Conservation (phyloP, 2,888 invertebrate species). For the Drosophila acutilabella region DNA sequence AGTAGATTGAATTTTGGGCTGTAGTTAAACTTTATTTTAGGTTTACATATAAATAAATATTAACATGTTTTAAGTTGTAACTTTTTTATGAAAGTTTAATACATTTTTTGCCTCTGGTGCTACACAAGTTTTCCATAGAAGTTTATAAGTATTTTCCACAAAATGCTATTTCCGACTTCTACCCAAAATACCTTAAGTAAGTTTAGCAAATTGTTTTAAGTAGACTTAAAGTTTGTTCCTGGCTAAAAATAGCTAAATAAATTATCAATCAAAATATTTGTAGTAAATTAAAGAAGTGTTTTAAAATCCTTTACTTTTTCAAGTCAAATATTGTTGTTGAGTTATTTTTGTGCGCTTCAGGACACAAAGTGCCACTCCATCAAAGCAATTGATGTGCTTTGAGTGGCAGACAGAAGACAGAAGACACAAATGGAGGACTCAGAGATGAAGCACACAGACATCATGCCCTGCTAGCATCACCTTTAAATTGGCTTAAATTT, state of each 20-base stretch:
- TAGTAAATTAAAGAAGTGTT: not conserved
- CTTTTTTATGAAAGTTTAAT: no score
- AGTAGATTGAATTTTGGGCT: slow-evolving; percentile 19
- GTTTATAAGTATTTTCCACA: no score
- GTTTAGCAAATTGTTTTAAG: not conserved
- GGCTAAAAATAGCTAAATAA: slow-evolving; percentile 8
- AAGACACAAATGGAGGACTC: not conserved
- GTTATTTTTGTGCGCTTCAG: slow-evolving; percentile 10
- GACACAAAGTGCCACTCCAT: slow-evolving; percentile 20
- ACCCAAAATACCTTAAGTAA: no score
- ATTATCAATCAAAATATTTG: slow-evolving; percentile 1
- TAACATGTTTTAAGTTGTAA: no score
- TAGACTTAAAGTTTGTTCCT: not conserved
- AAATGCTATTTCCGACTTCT: no score
- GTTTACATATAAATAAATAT: not conserved
- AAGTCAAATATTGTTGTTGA: slow-evolving; percentile 3
- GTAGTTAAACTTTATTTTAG: not conserved
- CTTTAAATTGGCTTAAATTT: slow-evolving; percentile 74
- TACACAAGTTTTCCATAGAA: no score
- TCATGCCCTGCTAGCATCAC: slow-evolving; percentile 10
- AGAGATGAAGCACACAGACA: not conserved
- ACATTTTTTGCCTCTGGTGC: no score
- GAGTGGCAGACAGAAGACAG: slow-evolving; percentile 24
- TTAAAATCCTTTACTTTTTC: not conserved
- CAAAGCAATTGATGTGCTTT: slow-evolving; percentile 52